phyloP scores from a whole-genome alignment of 2,888 invertebrate genomes.

The Drosophila macrospina region DNA sequence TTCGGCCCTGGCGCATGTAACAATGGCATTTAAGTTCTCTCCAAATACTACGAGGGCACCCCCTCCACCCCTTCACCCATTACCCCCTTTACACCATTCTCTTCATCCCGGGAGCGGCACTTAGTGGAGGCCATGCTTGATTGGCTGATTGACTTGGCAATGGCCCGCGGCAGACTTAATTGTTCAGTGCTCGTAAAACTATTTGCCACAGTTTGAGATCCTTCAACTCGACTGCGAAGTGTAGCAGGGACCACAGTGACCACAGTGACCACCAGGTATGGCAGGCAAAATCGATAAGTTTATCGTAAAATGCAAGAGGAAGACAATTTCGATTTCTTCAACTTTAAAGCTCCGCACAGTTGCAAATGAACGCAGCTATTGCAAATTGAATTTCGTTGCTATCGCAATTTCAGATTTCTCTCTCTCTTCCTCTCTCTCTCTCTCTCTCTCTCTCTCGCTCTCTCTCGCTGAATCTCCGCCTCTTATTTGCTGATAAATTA shows the following conservation, averaged over 20 bases:
- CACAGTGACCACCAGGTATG: not conserved
- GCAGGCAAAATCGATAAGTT: constrained; percentile 15
- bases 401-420: constrained; percentile 9
- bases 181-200: constrained; percentile 54
- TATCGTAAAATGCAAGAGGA: not conserved
- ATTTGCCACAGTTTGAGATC: constrained; percentile 33
- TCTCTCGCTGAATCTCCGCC: not conserved
- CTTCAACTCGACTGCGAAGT: not conserved
- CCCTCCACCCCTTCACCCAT: not conserved
- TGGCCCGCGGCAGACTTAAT: constrained; percentile 64
- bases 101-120: not conserved
- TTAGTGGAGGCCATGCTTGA: constrained; percentile 52
- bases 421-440: not conserved
- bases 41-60: not conserved
- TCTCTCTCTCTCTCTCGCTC: not conserved
- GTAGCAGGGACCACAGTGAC: not conserved
- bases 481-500: constrained; percentile 37
- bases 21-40: constrained; percentile 49
- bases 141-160: constrained; percentile 74
- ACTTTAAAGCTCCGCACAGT: not conserved
- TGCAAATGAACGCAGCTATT: constrained; percentile 9
- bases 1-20: constrained; percentile 42
- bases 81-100: no score
- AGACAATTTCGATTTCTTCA: not conserved
- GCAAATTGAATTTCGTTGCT: constrained; percentile 34